Evolutionary conservation across 2,888 invertebrate species (phyloP).

Genomic region (Nineta flava): DNA sequence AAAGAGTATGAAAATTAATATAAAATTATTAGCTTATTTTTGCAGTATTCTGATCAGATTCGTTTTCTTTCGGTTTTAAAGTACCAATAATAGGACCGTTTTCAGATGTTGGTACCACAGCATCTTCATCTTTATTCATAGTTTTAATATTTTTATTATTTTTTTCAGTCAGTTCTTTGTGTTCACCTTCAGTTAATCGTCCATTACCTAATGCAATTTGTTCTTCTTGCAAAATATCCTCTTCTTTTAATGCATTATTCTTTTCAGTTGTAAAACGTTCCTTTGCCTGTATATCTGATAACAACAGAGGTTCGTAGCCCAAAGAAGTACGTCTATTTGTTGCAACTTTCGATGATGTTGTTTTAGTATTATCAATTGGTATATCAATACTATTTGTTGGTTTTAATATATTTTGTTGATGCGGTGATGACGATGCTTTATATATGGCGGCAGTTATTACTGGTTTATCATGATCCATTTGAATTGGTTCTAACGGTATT

Average conservation of each 20-base stretch:
- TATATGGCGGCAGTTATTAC: slow-evolving; percentile 55
- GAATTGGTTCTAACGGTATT: slow-evolving; percentile 19
- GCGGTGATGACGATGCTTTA: slow-evolving; percentile 36
- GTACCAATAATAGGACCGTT: too few relatives aligned
- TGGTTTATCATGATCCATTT: slow-evolving; percentile 37
- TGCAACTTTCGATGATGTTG: too few relatives aligned
- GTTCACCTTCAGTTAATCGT: neutral
- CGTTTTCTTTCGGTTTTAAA: too few relatives aligned
- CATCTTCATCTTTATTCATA: too few relatives aligned
- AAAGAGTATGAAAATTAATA: too few relatives aligned
- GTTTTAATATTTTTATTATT: too few relatives aligned
- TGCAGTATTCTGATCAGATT: too few relatives aligned
- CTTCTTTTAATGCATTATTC: slow-evolving; percentile 2
- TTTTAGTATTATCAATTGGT: too few relatives aligned
- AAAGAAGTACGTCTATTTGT: neutral
- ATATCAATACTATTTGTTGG: slow-evolving; percentile 7
- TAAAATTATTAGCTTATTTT: too few relatives aligned
- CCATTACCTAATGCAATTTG: slow-evolving; percentile 33
- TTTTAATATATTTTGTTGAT: slow-evolving; percentile 23
- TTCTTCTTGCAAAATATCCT: slow-evolving; percentile 16
- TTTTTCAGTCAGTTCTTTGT: too few relatives aligned
- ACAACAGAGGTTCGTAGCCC: slow-evolving; percentile 8
- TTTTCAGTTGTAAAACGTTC: slow-evolving; percentile 25
- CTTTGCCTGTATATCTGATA: slow-evolving; percentile 33
- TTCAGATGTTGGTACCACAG: too few relatives aligned